Conservation (phyloP, 2,113 vertebrate genomes). For the Leptocoma aspasia region DNA sequence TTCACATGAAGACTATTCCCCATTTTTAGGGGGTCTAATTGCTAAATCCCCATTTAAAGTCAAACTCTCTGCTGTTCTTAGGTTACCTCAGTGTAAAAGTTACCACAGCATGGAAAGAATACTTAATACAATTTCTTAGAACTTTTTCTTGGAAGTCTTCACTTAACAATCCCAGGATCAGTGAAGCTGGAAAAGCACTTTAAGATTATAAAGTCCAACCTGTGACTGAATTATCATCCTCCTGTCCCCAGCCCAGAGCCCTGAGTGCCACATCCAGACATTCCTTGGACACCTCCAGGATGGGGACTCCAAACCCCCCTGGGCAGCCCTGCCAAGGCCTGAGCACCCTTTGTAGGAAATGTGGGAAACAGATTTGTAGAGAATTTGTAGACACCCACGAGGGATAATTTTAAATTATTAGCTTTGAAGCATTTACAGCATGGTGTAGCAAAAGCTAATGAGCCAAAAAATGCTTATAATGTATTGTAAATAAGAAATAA, state of each 20-base stretch:
- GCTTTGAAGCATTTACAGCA: too few species aligned
- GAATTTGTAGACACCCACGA: too few species aligned
- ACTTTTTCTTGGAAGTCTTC: neutral
- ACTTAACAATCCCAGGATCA: neutral
- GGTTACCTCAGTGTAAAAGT: neutral
- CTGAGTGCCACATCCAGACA: neutral
- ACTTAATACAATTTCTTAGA: neutral
- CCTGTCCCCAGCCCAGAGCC: neutral
- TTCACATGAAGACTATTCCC: neutral
- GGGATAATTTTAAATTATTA: too few species aligned
- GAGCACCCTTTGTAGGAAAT: neutral
- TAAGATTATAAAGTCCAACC: accelerated
- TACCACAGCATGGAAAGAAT: neutral
- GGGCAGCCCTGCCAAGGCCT: neutral
- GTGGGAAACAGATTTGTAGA: too few species aligned
- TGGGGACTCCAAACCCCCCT: neutral
- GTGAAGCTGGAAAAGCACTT: neutral
- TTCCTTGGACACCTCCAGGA: neutral
- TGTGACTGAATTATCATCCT: neutral
- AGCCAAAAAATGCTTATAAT: too few species aligned
- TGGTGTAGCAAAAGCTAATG: too few species aligned
- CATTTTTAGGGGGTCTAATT: neutral
- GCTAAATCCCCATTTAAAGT: neutral
- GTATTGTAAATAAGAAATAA: too few species aligned
- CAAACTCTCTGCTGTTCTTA: neutral